These are phyloP conservation scores for Zaprionus gabonicus DNA, from an alignment of 1,140 invertebrate species.

Conservation along the genomic window DNA sequence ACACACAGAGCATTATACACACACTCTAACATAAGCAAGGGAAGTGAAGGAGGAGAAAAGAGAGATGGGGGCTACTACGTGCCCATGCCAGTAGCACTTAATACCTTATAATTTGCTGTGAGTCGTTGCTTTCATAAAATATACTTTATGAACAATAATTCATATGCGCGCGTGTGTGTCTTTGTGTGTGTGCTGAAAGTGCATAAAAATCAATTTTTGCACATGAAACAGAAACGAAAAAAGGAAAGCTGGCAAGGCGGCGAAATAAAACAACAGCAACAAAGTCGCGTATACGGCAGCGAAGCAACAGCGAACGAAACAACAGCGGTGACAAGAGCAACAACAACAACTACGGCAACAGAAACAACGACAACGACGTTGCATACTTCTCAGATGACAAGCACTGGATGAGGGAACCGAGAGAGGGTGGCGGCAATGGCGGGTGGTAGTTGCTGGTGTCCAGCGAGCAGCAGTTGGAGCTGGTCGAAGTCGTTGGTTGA, in stretches of 20 bases:
- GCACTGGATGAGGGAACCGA: constrained; percentile 19
- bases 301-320: constrained; percentile 28
- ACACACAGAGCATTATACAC: neutral
- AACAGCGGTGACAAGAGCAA: constrained; percentile 53
- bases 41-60: neutral
- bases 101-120: constrained; percentile 82
- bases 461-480: constrained; percentile 3
- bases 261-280: constrained; percentile 78
- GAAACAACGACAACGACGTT: constrained; percentile 68
- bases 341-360: constrained; percentile 64
- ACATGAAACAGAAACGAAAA: constrained; percentile 67
- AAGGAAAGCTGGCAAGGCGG: constrained; percentile 59
- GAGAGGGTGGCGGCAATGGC: neutral
- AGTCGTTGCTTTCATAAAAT: constrained; percentile 82
- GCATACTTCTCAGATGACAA: constrained; percentile 80
- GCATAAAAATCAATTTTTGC: constrained; percentile 83
- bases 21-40: neutral
- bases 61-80: constrained; percentile 41
- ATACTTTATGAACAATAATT: constrained; percentile 83
- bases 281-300: constrained; percentile 60
- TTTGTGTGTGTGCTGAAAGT: constrained; percentile 65
- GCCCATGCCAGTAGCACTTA: constrained; percentile 74
- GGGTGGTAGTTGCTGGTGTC: neutral
- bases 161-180: constrained; percentile 64
- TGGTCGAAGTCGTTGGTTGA: neutral